A percentile compares a stretch with the other conserved stretches of the same genome.
Evolutionary conservation across 1,140 invertebrate species (phyloP).

Genomic region (Drosophila triauraria): DNA sequence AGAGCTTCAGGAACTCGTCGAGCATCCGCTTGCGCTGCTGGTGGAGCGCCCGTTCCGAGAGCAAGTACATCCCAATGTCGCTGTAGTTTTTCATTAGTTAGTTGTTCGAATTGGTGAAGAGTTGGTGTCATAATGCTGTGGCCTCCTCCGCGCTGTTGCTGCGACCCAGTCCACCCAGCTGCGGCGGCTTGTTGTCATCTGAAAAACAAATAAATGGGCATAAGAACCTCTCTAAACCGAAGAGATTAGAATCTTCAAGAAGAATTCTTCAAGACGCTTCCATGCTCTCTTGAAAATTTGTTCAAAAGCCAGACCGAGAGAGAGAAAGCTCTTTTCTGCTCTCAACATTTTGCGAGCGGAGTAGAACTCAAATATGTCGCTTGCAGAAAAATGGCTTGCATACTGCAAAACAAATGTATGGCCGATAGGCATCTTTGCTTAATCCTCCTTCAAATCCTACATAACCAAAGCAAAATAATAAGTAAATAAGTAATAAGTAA

Average conservation of each 20-base stretch:
- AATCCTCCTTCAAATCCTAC: too few species aligned
- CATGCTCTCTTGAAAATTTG: too few species aligned
- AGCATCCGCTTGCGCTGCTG: slow-evolving; percentile 80
- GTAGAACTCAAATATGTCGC: too few species aligned
- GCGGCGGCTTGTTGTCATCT: slow-evolving; percentile 66
- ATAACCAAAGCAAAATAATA: slow-evolving; percentile 40
- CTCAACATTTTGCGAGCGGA: too few species aligned
- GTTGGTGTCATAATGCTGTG: slow-evolving; percentile 84
- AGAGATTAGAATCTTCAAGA: too few species aligned
- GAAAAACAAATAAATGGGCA: slow-evolving; percentile 14
- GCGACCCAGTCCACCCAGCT: slow-evolving; percentile 52
- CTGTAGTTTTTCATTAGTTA: slow-evolving; percentile 84
- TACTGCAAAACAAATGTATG: too few species aligned
- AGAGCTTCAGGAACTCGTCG: slow-evolving; percentile 76
- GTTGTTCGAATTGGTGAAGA: slow-evolving; percentile 79
- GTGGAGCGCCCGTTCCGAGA: slow-evolving; percentile 73
- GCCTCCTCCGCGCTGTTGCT: slow-evolving; percentile 74
- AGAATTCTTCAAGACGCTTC: too few species aligned
- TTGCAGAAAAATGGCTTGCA: too few species aligned
- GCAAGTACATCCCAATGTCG: slow-evolving; percentile 79
- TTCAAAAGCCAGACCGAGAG: too few species aligned
- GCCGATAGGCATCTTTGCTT: too few species aligned
- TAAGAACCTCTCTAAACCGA: too few species aligned
- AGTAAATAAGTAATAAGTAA: slow-evolving; percentile 6
- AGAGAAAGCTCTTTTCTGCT: too few species aligned